Evolutionary conservation across 2,888 invertebrate genomes (phyloP).

Genomic region (Drosophila affinis): DNA sequence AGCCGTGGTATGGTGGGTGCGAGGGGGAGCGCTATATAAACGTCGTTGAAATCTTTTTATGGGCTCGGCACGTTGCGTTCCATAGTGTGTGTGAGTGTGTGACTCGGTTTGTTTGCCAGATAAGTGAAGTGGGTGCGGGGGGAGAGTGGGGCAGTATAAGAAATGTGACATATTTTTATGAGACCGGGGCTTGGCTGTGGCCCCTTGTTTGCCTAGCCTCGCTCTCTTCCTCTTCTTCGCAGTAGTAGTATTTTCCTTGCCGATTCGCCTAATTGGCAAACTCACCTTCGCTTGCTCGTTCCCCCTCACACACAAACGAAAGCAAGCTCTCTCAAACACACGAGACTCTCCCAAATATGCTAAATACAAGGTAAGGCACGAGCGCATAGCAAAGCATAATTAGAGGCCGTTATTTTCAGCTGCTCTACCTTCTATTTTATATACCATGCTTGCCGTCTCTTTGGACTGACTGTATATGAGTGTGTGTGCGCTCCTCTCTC

Average conservation of each 20-base stretch:
- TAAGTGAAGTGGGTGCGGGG: constrained; percentile 34
- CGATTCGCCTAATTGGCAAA: constrained; percentile 45
- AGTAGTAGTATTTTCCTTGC: constrained; percentile 34
- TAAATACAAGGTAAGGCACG: neutral
- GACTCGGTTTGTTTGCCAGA: constrained; percentile 44
- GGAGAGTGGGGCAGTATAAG: constrained; percentile 18
- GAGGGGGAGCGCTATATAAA: constrained; percentile 6
- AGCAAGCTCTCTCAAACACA: neutral
- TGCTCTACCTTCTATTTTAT: neutral
- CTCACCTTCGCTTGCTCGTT: constrained; percentile 35
- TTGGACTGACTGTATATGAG: neutral
- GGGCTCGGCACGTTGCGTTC: constrained; percentile 69
- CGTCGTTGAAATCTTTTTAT: constrained; percentile 59
- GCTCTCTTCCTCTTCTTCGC: constrained; percentile 27
- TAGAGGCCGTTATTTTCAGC: neutral
- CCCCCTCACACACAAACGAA: neutral
- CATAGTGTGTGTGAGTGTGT: constrained; percentile 51
- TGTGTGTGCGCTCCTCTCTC: neutral
- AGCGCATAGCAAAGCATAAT: neutral
- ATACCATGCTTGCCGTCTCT: neutral
- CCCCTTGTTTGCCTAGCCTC: constrained; percentile 9
- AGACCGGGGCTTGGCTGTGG: constrained; percentile 63
- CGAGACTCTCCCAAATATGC: neutral
- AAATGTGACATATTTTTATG: constrained; percentile 68
- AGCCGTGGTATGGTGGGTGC: neutral